These are phyloP conservation scores for Neostethus bicornis DNA, from an alignment of 2,797 vertebrate species.

Conservation along the genomic window DNA sequence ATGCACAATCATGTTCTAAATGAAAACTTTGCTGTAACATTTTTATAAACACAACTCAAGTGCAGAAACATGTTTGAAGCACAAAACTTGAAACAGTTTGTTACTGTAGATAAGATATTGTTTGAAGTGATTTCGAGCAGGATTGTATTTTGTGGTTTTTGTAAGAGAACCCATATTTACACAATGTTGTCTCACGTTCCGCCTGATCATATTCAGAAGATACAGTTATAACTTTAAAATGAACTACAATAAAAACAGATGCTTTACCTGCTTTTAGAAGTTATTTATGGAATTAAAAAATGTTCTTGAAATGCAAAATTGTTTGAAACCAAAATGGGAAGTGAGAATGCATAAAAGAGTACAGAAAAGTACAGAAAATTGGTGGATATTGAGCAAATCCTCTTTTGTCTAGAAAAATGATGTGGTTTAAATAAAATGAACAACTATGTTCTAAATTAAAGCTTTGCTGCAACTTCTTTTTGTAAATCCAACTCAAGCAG, in stretches of 20 bases:
- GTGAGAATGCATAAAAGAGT: no score
- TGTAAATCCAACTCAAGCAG: no score
- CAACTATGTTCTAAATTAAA: no score
- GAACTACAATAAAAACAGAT: background rate
- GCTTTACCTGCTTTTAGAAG: no score
- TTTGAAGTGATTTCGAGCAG: background rate
- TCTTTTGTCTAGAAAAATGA: no score
- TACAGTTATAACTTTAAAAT: background rate
- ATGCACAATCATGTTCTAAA: background rate
- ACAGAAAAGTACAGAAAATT: no score
- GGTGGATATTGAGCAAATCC: no score
- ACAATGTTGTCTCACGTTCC: background rate
- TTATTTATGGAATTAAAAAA: no score
- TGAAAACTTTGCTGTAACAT: slow-evolving; percentile 1
- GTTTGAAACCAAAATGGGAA: no score
- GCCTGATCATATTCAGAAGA: background rate
- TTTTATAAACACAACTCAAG: background rate
- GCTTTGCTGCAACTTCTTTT: no score
- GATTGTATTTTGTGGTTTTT: background rate
- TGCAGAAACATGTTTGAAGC: background rate
- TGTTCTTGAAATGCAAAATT: no score
- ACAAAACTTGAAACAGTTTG: background rate
- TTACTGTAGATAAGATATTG: background rate
- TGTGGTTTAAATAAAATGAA: no score
- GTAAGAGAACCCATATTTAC: background rate